phyloP scores from a whole-genome alignment of 1,140 invertebrate genomes.

The Acyrthosiphon pisum region DNA sequence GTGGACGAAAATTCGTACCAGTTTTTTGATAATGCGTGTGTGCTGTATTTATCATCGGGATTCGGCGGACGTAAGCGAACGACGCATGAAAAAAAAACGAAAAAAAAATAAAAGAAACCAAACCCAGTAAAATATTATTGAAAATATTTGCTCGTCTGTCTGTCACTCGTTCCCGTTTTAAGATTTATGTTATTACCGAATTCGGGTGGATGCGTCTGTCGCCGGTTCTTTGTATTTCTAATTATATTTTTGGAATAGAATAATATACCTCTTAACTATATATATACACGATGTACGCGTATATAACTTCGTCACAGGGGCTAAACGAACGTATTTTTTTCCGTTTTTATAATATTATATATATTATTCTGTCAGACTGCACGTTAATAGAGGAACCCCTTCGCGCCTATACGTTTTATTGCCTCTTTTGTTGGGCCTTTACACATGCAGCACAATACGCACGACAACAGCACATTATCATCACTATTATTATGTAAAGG shows the following conservation, averaged over 20 bases:
- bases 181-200: slow-evolving; percentile 56
- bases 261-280: neutral
- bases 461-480: neutral
- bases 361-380: neutral
- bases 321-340: neutral
- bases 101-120: slow-evolving; percentile 27
- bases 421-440: slow-evolving; percentile 45
- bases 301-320: neutral
- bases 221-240: slow-evolving; percentile 53
- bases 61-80: neutral
- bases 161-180: slow-evolving; percentile 48
- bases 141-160: slow-evolving; percentile 51
- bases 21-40: slow-evolving; percentile 7
- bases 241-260: slow-evolving; percentile 41
- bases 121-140: slow-evolving; percentile 46
- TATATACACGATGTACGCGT: neutral
- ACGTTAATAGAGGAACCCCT: slow-evolving; percentile 20
- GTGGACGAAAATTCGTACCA: slow-evolving; percentile 35
- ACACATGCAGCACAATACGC: neutral
- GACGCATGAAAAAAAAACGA: neutral
- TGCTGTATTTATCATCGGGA: slow-evolving; percentile 18
- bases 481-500: neutral
- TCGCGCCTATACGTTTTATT: slow-evolving; percentile 38
- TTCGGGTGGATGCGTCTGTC: slow-evolving; percentile 27
- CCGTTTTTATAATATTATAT: slow-evolving; percentile 18